Evolutionary conservation across 2,888 invertebrate genomes (phyloP), one percentile per base, ranked within the genome.

Genomic region (Gymnoscelis rufifasciata): DNA sequence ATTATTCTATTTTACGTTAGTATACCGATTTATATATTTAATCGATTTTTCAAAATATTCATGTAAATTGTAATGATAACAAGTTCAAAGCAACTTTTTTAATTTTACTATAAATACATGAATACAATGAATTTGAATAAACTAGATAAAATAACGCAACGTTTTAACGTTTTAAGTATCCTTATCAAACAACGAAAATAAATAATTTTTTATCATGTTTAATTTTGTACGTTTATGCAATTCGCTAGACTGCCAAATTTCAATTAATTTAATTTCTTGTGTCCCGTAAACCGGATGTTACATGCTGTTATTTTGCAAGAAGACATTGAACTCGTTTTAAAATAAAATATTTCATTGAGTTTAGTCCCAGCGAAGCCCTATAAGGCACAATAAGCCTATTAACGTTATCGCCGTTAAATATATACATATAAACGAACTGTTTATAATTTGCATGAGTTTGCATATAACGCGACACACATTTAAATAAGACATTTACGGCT

Each of bases 11-110:
- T n/a, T n/a, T n/a, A n/a, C n/a, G n/a, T n/a, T n/a, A n/a, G n/a
- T n/a, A n/a, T n/a, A n/a, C n/a, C n/a, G n/a, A n/a, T n/a, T n/a
- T n/a, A n/a, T 47, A 50, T 41, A 24, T 28, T 54, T 54, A 47
- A 54, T 55, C 54, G 57, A 51, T 57, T 54, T 54, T 58, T 59
- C 55, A 58, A 57, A 53, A 51, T 57, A n/a, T n/a, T 56, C 43
- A 60, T 60, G 47, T 39, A 48, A 53, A 51, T 54, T 49, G 33
- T 35, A 48, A 28, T 51, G 46, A 51, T 52, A 45, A 52, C 51
- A 41, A 43, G 42, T 52, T 56, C 47, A 37, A 37, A 33, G 51
- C 39, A 12, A 15, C 15, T 15, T 39, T 40, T 29, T 29, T 39
- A 37, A 43, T 31, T 23, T 51, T 40, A 41, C 30, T 13, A 31